Percentiles rank a stretch among this genome's conserved stretches.
phyloP scores from a whole-genome alignment of 2,113 vertebrate species.

The Cyprinodon tularosa region DNA sequence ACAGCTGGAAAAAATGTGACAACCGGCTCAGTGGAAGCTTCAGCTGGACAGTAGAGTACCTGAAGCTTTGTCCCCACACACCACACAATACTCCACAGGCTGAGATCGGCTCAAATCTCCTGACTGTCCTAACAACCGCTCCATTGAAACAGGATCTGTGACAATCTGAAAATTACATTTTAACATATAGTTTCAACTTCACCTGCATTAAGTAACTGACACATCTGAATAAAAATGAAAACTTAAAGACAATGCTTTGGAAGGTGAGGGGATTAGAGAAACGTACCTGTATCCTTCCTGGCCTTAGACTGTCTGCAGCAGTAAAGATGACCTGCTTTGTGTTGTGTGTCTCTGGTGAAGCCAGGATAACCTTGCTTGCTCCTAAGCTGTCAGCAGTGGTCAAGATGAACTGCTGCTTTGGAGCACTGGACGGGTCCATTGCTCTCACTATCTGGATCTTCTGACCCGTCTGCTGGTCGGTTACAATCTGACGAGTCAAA shows the following conservation, averaged over 20 bases:
- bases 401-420: conserved; percentile 97
- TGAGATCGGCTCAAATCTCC: conserved; percentile 88
- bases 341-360: conserved; percentile 88
- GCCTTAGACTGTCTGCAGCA: conserved; percentile 91
- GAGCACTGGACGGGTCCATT: conserved; percentile 87
- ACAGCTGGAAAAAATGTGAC: background rate
- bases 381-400: conserved; percentile 91
- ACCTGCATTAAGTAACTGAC: background rate
- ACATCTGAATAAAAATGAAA: background rate
- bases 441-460: conserved; percentile 98
- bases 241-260: background rate
- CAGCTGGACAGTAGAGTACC: conserved; percentile 75
- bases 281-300: conserved; percentile 93
- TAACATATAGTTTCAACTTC: background rate
- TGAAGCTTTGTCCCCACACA: conserved; percentile 98
- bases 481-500: conserved; percentile 86
- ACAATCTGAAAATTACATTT: conserved; percentile 84
- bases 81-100: conserved; percentile 95
- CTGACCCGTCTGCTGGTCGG: conserved; percentile 95
- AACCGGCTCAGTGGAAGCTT: background rate
- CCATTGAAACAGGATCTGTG: conserved; percentile 94
- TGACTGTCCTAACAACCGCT: conserved; percentile 90
- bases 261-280: background rate
- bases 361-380: conserved; percentile 93
- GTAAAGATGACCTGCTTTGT: conserved; percentile 96